Conservation (phyloP, 1,140 invertebrate genomes). For the Sinonovacula constricta region DNA sequence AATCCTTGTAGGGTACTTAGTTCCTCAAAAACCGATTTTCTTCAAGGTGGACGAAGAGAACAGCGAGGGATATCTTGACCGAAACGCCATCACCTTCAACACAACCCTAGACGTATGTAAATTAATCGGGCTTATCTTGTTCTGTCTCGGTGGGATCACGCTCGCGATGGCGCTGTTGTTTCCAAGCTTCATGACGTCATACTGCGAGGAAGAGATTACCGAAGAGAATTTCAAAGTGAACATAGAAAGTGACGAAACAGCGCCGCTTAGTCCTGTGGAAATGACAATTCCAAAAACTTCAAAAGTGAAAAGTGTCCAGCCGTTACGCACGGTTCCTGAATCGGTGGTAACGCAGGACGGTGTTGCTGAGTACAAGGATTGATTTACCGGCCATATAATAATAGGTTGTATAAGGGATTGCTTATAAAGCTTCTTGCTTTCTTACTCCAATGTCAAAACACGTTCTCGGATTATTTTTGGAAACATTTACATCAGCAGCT, state of each 20-base stretch:
- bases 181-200: slow-evolving; percentile 78
- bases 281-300: slow-evolving; percentile 71
- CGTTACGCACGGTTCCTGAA: slow-evolving; percentile 54
- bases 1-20: slow-evolving; percentile 80
- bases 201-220: slow-evolving; percentile 76
- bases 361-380: slow-evolving; percentile 45
- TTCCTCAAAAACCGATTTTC: slow-evolving; percentile 79
- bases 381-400: no score
- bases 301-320: slow-evolving; percentile 74
- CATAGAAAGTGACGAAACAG: slow-evolving; percentile 58
- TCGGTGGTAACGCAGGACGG: slow-evolving; percentile 41
- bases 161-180: slow-evolving; percentile 79
- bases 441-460: no score
- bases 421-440: no score
- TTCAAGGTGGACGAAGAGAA: slow-evolving; percentile 75
- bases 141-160: slow-evolving; percentile 81
- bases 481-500: no score
- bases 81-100: slow-evolving; percentile 79
- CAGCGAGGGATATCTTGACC: slow-evolving; percentile 79
- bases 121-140: slow-evolving; percentile 80
- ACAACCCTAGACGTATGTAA: slow-evolving; percentile 80
- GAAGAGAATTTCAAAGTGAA: slow-evolving; percentile 55
- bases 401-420: no score
- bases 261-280: slow-evolving; percentile 69
- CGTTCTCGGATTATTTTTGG: no score